A percentile compares a stretch with the other conserved stretches of the same genome.
Evolutionary conservation across 2,888 invertebrate species (phyloP).

Genomic region (Drosophila falleni): DNA sequence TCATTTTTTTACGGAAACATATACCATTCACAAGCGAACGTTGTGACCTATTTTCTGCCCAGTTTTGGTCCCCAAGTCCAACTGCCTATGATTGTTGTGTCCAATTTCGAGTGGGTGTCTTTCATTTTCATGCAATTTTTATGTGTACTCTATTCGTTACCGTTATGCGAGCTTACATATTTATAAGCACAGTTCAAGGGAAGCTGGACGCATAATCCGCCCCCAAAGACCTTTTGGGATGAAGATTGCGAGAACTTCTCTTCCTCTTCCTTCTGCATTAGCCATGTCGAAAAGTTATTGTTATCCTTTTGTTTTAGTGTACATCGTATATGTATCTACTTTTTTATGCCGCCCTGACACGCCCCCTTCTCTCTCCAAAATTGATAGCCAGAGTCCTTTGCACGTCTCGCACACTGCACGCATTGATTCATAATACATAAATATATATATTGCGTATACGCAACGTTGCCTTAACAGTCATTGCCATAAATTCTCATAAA

Average conservation of each 20-base stretch:
- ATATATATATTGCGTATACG: constrained; percentile 80
- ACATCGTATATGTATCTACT: constrained; percentile 41
- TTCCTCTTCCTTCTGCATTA: background rate
- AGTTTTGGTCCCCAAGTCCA: constrained; percentile 14
- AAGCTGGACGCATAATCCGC: constrained; percentile 53
- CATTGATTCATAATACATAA: constrained; percentile 82
- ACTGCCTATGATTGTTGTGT: constrained; percentile 36
- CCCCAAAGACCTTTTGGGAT: constrained; percentile 50
- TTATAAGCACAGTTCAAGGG: constrained; percentile 30
- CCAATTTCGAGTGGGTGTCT: constrained; percentile 33
- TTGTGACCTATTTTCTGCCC: constrained; percentile 26
- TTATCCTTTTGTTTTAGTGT: constrained; percentile 81
- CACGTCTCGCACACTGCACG: constrained; percentile 46
- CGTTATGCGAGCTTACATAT: constrained; percentile 52
- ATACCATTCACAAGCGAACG: constrained; percentile 26
- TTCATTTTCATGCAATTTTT: constrained; percentile 77
- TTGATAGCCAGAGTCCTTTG: constrained; percentile 13
- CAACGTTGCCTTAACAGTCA: constrained; percentile 48
- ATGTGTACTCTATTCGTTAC: constrained; percentile 62
- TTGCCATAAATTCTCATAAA: constrained; percentile 78
- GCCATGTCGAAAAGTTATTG: constrained; percentile 68
- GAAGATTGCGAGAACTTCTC: constrained; percentile 17
- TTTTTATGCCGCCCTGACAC: constrained; percentile 52
- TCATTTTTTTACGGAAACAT: constrained; percentile 60
- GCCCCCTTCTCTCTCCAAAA: constrained; percentile 18